Evolutionary conservation across 2,113 vertebrate species (phyloP).

Genomic region (Cromileptes altivelis): DNA sequence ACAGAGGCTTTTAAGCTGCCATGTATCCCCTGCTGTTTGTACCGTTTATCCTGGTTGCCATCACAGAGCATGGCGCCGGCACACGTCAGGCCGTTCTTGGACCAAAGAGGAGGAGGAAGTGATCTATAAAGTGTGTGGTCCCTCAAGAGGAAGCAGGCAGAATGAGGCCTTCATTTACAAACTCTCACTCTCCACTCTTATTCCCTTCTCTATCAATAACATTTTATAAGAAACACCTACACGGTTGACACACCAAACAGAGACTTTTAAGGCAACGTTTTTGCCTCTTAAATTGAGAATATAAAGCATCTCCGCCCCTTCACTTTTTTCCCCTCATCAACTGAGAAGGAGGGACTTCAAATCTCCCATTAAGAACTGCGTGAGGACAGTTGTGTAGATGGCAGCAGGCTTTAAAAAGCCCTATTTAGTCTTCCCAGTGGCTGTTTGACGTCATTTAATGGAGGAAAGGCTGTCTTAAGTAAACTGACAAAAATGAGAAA

Average conservation of each 20-base stretch:
- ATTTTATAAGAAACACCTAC: conserved; percentile 77
- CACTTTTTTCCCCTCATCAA: conserved; percentile 55
- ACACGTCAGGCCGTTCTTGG: conserved; percentile 54
- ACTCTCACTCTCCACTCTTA: conserved; percentile 49
- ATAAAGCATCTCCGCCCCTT: conserved; percentile 62
- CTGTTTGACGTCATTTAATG: conserved; percentile 82
- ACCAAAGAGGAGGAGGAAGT: conserved; percentile 68
- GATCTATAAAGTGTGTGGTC: conserved; percentile 73
- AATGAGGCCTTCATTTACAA: conserved; percentile 64
- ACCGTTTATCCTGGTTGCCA: conserved; percentile 78
- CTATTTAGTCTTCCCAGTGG: conserved; percentile 78
- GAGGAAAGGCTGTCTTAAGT: conserved; percentile 75
- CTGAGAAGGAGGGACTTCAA: conserved; percentile 54
- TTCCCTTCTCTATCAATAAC: conserved; percentile 64
- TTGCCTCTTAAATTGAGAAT: conserved; percentile 64
- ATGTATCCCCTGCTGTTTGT: conserved; percentile 64
- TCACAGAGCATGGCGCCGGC: conserved; percentile 74
- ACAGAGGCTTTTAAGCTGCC: conserved; percentile 80
- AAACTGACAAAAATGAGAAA: conserved; percentile 80
- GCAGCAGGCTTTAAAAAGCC: conserved; percentile 67
- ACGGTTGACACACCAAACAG: conserved; percentile 68
- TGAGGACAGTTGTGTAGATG: conserved; percentile 69
- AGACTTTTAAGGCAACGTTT: conserved; percentile 83
- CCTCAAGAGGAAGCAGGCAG: conserved; percentile 62
- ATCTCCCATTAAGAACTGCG: conserved; percentile 66